Percentiles rank a stretch among this genome's conserved stretches.
phyloP scores from a whole-genome alignment of 2,888 invertebrate species.

The Drosophila melanocephala region DNA sequence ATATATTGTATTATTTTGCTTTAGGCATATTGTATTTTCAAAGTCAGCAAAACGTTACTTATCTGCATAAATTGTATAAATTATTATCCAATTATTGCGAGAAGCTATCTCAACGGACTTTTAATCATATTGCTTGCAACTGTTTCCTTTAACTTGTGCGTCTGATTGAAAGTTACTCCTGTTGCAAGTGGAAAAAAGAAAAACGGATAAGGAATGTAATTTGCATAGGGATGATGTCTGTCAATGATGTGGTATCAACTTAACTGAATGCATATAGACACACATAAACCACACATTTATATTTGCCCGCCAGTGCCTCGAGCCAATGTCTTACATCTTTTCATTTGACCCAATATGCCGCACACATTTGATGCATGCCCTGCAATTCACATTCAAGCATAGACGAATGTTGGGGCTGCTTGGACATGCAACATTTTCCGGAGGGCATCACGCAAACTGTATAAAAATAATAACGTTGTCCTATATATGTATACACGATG shows the following conservation, averaged over 20 bases:
- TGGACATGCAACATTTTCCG: slow-evolving; percentile 66
- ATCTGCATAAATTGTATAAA: background rate
- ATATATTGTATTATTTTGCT: too few species aligned
- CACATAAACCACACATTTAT: slow-evolving; percentile 21
- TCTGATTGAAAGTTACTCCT: slow-evolving; percentile 19
- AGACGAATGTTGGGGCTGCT: slow-evolving; percentile 37
- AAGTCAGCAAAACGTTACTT: background rate
- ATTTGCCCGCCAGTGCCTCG: slow-evolving; percentile 30
- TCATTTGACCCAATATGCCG: slow-evolving; percentile 66
- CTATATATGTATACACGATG: background rate
- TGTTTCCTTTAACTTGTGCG: slow-evolving; percentile 4
- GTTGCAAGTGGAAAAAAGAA: slow-evolving; percentile 7
- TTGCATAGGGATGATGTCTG: slow-evolving; percentile 28
- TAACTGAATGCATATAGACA: slow-evolving; percentile 5
- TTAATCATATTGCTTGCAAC: background rate
- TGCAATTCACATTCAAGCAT: slow-evolving; percentile 39
- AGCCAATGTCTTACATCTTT: slow-evolving; percentile 50
- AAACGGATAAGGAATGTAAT: slow-evolving; percentile 33
- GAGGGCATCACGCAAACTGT: slow-evolving; percentile 22
- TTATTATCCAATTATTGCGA: background rate
- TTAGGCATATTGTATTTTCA: background rate
- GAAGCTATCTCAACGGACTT: background rate
- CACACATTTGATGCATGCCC: slow-evolving; percentile 56
- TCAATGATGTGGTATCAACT: slow-evolving; percentile 22
- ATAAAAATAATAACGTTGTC: slow-evolving; percentile 45